phyloP scores from a whole-genome alignment of 1,140 invertebrate genomes.

The Rhizoglyphus robini region DNA sequence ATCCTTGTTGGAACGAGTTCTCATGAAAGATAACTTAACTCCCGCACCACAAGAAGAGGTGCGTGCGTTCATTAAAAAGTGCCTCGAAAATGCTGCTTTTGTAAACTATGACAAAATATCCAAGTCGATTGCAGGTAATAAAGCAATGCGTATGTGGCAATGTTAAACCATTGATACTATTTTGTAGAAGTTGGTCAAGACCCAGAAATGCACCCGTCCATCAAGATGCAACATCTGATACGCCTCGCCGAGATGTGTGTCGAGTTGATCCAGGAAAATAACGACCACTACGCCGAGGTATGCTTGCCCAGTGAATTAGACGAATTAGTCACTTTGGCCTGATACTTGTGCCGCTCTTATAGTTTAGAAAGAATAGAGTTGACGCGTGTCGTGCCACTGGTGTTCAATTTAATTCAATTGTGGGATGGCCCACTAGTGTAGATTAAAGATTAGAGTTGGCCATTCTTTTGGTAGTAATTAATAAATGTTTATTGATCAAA shows the following conservation, averaged over 20 bases:
- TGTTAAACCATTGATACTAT: no score
- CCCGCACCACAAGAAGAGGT: conserved; percentile 96
- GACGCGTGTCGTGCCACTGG: no score
- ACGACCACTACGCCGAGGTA: conserved; percentile 99
- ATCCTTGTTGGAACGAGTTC: conserved; percentile 82
- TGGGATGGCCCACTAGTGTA: no score
- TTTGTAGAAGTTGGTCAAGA: conserved; percentile 36
- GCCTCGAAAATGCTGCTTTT: conserved; percentile 90
- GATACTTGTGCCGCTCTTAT: no score
- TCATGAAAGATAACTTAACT: conserved; percentile 98
- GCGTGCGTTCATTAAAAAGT: conserved; percentile 74
- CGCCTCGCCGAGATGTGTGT: conserved; percentile 94
- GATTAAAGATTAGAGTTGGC: no score
- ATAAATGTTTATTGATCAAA: no score
- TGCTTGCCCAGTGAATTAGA: conserved; percentile 31
- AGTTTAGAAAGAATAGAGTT: no score
- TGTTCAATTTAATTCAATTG: no score
- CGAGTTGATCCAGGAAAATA: conserved; percentile 94
- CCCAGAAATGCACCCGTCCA: conserved; percentile 55
- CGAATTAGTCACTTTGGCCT: no score
- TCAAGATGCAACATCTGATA: conserved; percentile 90
- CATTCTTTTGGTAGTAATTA: no score
- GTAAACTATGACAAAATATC: conserved; percentile 94
- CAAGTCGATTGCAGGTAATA: conserved; percentile 88
- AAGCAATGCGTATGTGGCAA: no score